A percentile compares a stretch with the other conserved stretches of the same genome.
Conservation (phyloP, 2,888 invertebrate species). For the Synergus laeviventris region DNA sequence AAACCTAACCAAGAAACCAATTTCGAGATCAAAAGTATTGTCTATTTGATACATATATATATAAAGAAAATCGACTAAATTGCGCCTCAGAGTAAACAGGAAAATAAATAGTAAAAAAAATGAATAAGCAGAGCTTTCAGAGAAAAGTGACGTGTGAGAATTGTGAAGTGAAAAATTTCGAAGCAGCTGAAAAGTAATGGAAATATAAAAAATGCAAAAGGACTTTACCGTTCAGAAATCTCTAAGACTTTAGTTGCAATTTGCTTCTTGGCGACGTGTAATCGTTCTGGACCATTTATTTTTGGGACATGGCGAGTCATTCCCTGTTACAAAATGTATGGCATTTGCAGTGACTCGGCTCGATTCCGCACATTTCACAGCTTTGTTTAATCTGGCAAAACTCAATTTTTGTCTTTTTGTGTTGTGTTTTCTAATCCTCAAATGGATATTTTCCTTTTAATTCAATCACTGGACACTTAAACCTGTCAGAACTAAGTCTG, state of each 20-base stretch:
- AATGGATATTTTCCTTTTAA: not conserved
- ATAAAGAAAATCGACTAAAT: not conserved
- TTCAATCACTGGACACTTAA: conserved; percentile 25
- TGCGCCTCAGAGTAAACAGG: not conserved
- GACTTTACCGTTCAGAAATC: not conserved
- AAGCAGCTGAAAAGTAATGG: not conserved
- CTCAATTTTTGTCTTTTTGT: not conserved
- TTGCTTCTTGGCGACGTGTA: conserved; percentile 44
- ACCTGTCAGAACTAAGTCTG: not conserved
- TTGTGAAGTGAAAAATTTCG: not conserved
- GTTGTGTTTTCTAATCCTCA: not conserved
- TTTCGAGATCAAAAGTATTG: no score
- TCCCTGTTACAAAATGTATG: conserved; percentile 65
- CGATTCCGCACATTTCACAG: conserved; percentile 41
- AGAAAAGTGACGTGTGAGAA: no score
- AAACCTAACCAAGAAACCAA: no score
- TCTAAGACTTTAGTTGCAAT: conserved; percentile 40
- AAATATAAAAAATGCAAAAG: not conserved
- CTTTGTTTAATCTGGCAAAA: conserved; percentile 45
- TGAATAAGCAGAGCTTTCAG: not conserved
- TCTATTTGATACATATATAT: not conserved
- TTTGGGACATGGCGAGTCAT: conserved; percentile 61
- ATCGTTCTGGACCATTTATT: conserved; percentile 59
- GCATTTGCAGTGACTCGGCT: conserved; percentile 63
- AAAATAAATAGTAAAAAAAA: not conserved